Evolutionary conservation across 2,888 invertebrate genomes (phyloP), one percentile per base, ranked within the genome.

Genomic region (Apoda limacodes): DNA sequence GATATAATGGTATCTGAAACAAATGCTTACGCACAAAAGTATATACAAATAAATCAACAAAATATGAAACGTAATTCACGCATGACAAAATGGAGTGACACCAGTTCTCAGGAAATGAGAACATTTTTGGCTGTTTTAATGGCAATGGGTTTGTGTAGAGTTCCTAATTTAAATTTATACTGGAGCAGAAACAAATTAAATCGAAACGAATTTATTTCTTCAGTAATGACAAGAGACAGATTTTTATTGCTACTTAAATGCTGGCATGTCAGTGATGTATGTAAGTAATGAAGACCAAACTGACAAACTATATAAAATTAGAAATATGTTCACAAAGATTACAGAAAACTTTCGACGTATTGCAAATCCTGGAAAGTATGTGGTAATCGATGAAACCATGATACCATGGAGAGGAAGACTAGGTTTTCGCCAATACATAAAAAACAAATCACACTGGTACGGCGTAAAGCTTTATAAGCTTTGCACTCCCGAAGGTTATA

Each of bases 401-500:
- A 28, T 34, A 9, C 32, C 34, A 1, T 30, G 36, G 32, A 27
- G 37, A 26, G 37, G 36, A 21, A 21, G 55, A 6, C 30, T 59
- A 13, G 39, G 26, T 24, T 50, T 54, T 32, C 28, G 55, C 5
- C 59, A 64, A 38, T 55, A 52, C 21, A 55, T 60, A 5, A 49
- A 54, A 30, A 41, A 38, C 24, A 41, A 38, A 31, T 27, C 36
- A 2, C 40, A 40, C 15, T 23, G 15, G 10, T 37, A 37, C 9
- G 33, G 33, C 10, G 27, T 37, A 2, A 41, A 38, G 21, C 15
- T 38, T 7, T 38, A 36, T 10, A 41, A 36, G 13, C 19, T 38
- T 11, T 38, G 41, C 20, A 38, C 38, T 4, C 35, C 38, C 6
- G 38, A 41, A 24, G 35, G 28, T 22, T 34, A 36, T 20, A 40